Evolutionary conservation across 2,797 vertebrate species (phyloP).

Genomic region (Sebastes paucispinis): DNA sequence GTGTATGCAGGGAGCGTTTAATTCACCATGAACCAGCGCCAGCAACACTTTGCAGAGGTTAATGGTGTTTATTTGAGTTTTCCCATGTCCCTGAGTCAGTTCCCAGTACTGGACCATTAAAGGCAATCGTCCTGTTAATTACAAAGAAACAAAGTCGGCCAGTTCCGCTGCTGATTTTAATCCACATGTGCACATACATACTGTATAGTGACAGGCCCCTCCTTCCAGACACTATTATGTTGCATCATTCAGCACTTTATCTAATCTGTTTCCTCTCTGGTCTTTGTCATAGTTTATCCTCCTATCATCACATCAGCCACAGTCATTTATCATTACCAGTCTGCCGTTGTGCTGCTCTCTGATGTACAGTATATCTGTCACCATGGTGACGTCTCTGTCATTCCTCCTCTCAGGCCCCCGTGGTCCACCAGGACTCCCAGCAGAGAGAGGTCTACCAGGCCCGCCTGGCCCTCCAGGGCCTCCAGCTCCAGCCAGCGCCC

Average conservation of each 20-base stretch:
- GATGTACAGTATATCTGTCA: conserved; percentile 9
- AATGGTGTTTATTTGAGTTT: conserved; percentile 74
- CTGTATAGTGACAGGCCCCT: background rate
- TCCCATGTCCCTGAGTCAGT: conserved; percentile 42
- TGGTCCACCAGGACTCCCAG: conserved; percentile 82
- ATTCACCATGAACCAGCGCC: conserved; percentile 52
- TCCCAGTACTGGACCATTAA: conserved; percentile 51
- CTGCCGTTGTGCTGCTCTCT: background rate
- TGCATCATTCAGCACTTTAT: conserved; percentile 41
- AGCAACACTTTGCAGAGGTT: conserved; percentile 61
- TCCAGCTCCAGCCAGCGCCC: conserved; percentile 77
- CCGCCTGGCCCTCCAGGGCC: conserved; percentile 87
- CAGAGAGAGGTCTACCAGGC: conserved; percentile 86
- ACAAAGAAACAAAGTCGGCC: conserved; percentile 35
- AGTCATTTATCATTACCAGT: conserved; percentile 13
- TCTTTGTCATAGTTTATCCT: conserved; percentile 30
- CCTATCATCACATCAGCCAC: conserved; percentile 6
- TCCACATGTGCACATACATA: conserved; percentile 15
- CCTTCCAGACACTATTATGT: conserved; percentile 30
- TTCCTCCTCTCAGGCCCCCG: conserved; percentile 68
- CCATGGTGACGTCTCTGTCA: conserved; percentile 25
- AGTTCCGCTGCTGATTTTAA: conserved; percentile 42
- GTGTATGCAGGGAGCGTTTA: conserved; percentile 36
- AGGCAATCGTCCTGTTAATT: conserved; percentile 57
- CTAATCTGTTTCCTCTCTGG: conserved; percentile 37